Conservation (phyloP, 2,888 invertebrate genomes). For the Marronus borbonicus region DNA sequence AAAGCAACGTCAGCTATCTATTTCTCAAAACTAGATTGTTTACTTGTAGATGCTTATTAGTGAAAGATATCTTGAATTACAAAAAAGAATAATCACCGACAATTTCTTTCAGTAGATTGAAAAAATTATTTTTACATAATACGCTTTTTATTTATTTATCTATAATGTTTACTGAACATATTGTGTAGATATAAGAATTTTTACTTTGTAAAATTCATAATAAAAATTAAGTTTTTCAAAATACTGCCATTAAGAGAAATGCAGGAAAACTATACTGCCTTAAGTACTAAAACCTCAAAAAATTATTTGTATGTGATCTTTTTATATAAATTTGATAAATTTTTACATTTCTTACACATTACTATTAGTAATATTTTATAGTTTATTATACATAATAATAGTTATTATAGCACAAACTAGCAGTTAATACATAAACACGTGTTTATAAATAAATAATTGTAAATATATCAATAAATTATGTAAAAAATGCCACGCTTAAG, state of each 20-base stretch:
- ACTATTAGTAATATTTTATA: background rate
- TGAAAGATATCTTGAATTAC: background rate
- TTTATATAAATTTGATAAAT: conserved; percentile 5
- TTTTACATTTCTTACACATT: conserved; percentile 2
- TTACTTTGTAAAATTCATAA: conserved; percentile 8
- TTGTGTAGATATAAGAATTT: background rate
- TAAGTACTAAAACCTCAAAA: conserved; percentile 2
- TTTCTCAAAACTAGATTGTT: conserved; percentile 29
- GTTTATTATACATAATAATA: background rate
- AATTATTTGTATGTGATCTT: background rate
- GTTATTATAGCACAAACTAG: conserved; percentile 33
- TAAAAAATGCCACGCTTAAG: background rate
- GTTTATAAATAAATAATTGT: conserved; percentile 36
- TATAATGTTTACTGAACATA: background rate
- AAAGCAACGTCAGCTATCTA: conserved; percentile 61
- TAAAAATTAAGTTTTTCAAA: background rate
- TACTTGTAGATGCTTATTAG: background rate
- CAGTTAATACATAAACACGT: background rate
- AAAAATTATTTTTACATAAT: background rate
- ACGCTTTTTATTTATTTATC: conserved; percentile 7
- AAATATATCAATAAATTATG: conserved; percentile 45
- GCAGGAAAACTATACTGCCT: conserved; percentile 25
- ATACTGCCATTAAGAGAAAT: conserved; percentile 29
- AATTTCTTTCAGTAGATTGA: background rate
- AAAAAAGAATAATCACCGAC: background rate